Percentiles rank a stretch among this genome's conserved stretches.
Evolutionary conservation across 2,113 vertebrate species (phyloP).

Genomic region (Panthera tigris): DNA sequence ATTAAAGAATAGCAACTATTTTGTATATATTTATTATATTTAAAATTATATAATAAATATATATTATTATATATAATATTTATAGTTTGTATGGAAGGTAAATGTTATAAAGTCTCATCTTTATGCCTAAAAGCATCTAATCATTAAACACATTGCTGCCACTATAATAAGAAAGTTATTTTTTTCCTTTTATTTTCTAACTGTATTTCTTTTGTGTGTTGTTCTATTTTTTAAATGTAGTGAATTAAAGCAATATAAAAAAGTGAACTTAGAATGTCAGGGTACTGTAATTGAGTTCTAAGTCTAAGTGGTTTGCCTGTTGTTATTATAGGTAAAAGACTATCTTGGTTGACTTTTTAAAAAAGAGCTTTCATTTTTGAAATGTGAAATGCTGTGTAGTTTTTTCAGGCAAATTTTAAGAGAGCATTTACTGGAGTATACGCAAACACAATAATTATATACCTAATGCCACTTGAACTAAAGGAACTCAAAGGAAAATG

Average conservation of each 20-base stretch:
- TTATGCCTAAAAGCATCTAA: background rate
- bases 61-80: background rate
- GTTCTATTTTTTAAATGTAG: background rate
- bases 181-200: conserved; percentile 1
- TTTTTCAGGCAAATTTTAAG: conserved; percentile 20
- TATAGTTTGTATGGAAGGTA: background rate
- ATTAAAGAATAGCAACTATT: background rate
- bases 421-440: background rate
- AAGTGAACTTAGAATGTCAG: background rate
- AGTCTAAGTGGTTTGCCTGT: background rate
- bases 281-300: background rate
- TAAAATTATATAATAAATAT: background rate
- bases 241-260: conserved; percentile 2
- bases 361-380: background rate
- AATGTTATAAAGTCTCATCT: background rate
- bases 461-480: conserved; percentile 24
- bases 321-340: background rate
- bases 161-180: background rate
- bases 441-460: conserved; percentile 48
- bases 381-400: background rate
- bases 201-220: background rate
- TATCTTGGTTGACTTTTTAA: background rate
- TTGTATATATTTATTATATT: background rate
- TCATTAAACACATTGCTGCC: background rate
- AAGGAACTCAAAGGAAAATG: conserved; percentile 32